Base-by-base conservation (phyloP, 2,888 invertebrate genomes). In the Eupeodes latifasciatus region DNA sequence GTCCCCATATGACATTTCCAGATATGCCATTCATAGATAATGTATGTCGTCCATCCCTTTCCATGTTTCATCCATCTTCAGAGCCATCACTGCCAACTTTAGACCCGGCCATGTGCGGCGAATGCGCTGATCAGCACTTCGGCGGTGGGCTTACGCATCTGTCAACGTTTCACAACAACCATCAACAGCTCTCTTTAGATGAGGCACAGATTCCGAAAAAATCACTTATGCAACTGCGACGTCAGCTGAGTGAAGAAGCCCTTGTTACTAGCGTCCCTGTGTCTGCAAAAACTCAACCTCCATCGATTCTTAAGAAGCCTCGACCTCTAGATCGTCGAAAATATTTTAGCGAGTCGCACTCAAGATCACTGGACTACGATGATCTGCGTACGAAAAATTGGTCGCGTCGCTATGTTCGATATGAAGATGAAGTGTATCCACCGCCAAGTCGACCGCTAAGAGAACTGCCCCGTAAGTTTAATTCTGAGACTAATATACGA, bases 401-500 rank as follows among this genome's bases (percentile, higher is more conserved):
- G 93, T 92, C 93, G 5, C 90, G 93, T 0, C 91, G 93, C 2
- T 93, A 93, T 59, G 93, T 93, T 79, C 92, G 93, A 7, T 93
- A 93, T 80, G 93, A 93, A 81, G 93, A 93, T 57, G 93, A 93
- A 82, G 91, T 93, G 10, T 91, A 91, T 85, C 84, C 88, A 55
- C 71, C 85, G 51, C 86, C 81, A 47, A 90, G 40, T 82, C 90
- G 67, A 55, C 90, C 82, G 76, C 82, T 82, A 85, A 89, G 89
- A 5, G 91, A 91, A 7, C 81, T 91, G 4, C 90, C 92, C 1
- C 91, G 92, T 0, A 92, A 93, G 34, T 93, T 91, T 51, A 93
- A 93, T 61, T 93, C 93, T 1, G 93, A 94, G 79, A 93, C 94
- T 10, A 93, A 93, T 77, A 94, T 93, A 57, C 92, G 93, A 0